Evolutionary conservation across 2,888 invertebrate species (phyloP), one percentile per base, ranked within the genome.

Genomic region (Sceliomorpha sp.): DNA sequence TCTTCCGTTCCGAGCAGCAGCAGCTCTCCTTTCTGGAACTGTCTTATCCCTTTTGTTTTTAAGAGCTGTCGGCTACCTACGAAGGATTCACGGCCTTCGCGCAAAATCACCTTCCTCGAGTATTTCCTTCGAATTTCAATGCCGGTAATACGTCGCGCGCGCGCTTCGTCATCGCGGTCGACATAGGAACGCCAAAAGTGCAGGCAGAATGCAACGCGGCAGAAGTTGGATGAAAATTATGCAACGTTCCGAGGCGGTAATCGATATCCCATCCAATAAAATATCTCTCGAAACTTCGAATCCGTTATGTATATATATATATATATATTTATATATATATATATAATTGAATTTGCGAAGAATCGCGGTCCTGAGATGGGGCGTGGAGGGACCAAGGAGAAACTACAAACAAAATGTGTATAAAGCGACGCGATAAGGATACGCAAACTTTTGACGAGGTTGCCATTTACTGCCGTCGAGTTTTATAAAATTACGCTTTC

Each of bases 51-150:
- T 51, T 66, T 58, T 42, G 44, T 58, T 66, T 51, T 20, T 32
- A 66, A 66, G 51, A 39, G 39, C 66, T 66, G 66, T 51, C 66
- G 58, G 58, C 66, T 66, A 51, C 56, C 50, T n/a, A 29, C 44
- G 26, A 45, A 36, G 31, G 48, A 56, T 36, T 50, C n/a, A n/a
- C n/a, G n/a, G 34, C 47, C 55, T 64, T 64, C 58, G 36, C 48
- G 39, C 45, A 56, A 50, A 64, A 64, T 64, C 56, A 56, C n/a
- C n/a, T 64, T 58, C 39, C 51, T 36, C 44, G 44, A 45, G 36
- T 45, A 64, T 50, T 56, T 42, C 39, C 44, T 31, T 37, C 34
- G 34, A 51, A 40, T 27, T 60, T 50, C 45, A 39, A 60, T 60
- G 15, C 14, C 9, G 7, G 26, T 42, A 42, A 50, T 29, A 42